phyloP scores from a whole-genome alignment of 2,113 vertebrate genomes.

The Oplegnathus fasciatus region DNA sequence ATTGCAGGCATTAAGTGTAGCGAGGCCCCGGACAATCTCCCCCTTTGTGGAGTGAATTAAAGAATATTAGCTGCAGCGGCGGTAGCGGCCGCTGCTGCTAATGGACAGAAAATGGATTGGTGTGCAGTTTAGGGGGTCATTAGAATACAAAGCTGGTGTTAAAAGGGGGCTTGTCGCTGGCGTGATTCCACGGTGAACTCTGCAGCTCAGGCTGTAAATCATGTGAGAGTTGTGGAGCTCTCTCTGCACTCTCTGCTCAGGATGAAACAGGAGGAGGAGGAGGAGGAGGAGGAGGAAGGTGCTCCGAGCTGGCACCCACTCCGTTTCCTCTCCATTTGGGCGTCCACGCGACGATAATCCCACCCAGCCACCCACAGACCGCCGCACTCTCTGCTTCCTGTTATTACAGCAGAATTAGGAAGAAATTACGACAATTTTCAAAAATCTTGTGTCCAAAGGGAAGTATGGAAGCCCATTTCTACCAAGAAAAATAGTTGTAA shows the following conservation, averaged over 20 bases:
- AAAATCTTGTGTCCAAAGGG: background rate
- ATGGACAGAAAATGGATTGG: constrained; percentile 79
- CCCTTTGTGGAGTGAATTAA: constrained; percentile 78
- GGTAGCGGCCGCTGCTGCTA: constrained; percentile 44
- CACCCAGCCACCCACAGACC: constrained; percentile 52
- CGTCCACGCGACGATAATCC: constrained; percentile 51
- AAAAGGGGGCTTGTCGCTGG: constrained; percentile 68
- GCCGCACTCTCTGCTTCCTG: constrained; percentile 43
- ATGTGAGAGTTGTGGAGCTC: constrained; percentile 37
- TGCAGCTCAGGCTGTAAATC: constrained; percentile 57
- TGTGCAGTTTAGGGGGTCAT: constrained; percentile 68
- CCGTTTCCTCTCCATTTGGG: constrained; percentile 25
- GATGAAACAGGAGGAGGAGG: background rate
- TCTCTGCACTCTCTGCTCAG: background rate
- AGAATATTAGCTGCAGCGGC: constrained; percentile 65
- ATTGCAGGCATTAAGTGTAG: constrained; percentile 79
- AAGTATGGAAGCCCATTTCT: background rate
- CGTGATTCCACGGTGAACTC: constrained; percentile 55
- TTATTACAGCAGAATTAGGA: constrained; percentile 44
- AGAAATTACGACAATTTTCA: constrained; percentile 41
- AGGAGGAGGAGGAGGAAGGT: constrained; percentile 31
- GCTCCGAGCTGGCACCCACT: constrained; percentile 26
- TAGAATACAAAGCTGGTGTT: constrained; percentile 72
- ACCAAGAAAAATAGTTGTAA: background rate
- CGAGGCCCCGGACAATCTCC: constrained; percentile 64